Base-by-base conservation (phyloP, 2,113 vertebrate genomes). In the Hemibagrus wyckioides region DNA sequence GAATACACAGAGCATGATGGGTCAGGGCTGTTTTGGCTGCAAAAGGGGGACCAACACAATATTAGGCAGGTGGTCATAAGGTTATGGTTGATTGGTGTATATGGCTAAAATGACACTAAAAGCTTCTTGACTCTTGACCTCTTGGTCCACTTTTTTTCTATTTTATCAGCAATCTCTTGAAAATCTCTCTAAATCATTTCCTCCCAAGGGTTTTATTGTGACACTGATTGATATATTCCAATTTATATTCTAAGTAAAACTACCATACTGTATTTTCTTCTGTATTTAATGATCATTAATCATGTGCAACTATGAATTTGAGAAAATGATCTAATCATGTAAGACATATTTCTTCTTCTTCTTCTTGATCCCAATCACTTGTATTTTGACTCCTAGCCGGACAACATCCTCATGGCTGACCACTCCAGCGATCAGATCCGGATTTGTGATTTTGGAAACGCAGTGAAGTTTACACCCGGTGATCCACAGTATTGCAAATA, bases 401-500 rank as follows among this genome's bases (percentile, higher is more conserved):
- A 98, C 91, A 99, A 99, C 93, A 95, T 99, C 92, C 95, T 99
- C 86, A 95, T 99, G 93, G 96, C 96, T 36, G 97, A 99, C 3
- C 88, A 90, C 0, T 94, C 94, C 2, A 94, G 96, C 0, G 97
- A 99, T 90, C 97, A 98, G 90, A 95, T 99, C 90, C 94, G 98
- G 82, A 95, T 99, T 92, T 99, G 97, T 63, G 98, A 99, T 90
- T 99, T 99, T 0, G 98, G 98, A 82, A 99, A 99, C 0, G 97
- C 98, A 0, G 93, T 98, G 86, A 95, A 94, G 77, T 71, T 98
- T 90, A 97, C 91, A 0, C 94, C 95, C 0, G 96, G 95, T 14
- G 97, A 98, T 76, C 94, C 95, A 1, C 97, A 98, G 88, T 99
- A 97, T 92, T 98, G 97, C 94, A 97, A 97, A 84, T 99, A 97